Evolutionary conservation across 2,888 invertebrate species (phyloP), one percentile per base, ranked within the genome.

Genomic region (Diarsia mendica): DNA sequence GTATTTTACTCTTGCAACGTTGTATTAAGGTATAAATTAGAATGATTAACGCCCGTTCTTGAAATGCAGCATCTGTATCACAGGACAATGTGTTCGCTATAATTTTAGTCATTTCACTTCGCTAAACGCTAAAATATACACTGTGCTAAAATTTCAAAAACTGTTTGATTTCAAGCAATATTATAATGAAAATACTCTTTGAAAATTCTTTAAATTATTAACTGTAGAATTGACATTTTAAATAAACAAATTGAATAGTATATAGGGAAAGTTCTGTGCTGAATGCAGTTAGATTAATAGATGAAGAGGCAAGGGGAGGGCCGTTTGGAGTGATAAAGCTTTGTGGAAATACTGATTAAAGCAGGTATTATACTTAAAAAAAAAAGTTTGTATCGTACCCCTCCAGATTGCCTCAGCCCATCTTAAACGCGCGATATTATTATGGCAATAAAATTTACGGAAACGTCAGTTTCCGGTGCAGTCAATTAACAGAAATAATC

Each of bases 401-500:
- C 46, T 67, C 60, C 61, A 1, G n/a, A 66, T 58, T 23, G 68
- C 58, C 53, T 58, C n/a, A 39, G 18, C 67, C 44, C 39, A 39
- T 66, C 55, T 33, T 70, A 70, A 53, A 28, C 13, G n/a, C 33
- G 53, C 44, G 65, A 49, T 72, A 80, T 69, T 85, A 75, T 77
- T 82, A 88, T 85, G 88, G 90, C 89, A 89, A 90, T 91, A 89
- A 89, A 83, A 82, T 82, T 72, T 67, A 80, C 55, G 70, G 85
- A 79, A 86, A 87, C 85, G 67, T 75, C 75, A 23, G 85, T 87
- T 88, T 89, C 86, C 75, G 61, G 78, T 79, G 73, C 87, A 85
- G 91, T 91, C 91, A 91, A 91, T 91, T 91, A 91, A 72, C 53
- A 76, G 83, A 79, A 75, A 60, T 79, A 85, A 79, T 76, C n/a